phyloP scores from a whole-genome alignment of 2,113 vertebrate species.

The Podarcis cretensis region DNA sequence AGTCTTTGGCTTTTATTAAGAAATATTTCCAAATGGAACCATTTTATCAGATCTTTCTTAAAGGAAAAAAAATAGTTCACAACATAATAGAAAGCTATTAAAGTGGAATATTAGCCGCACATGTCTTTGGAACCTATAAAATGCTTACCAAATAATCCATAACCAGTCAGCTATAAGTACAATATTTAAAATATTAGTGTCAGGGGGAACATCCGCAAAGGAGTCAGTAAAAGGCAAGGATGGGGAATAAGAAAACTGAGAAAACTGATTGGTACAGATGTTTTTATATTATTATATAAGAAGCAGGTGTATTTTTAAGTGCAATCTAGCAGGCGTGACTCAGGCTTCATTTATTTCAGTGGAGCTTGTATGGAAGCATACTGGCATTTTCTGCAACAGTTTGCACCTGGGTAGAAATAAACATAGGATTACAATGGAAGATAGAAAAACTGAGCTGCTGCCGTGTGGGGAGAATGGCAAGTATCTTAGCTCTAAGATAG shows the following conservation, averaged over 20 bases:
- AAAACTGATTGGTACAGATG: neutral
- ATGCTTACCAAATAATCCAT: slow-evolving; percentile 22
- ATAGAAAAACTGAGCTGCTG: neutral
- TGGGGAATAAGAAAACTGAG: neutral
- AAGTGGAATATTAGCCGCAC: slow-evolving; percentile 18
- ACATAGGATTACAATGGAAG: neutral
- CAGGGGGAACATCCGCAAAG: slow-evolving; percentile 11
- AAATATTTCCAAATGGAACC: slow-evolving; percentile 15
- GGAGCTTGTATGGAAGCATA: neutral
- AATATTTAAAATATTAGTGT: slow-evolving; percentile 16
- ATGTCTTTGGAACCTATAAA: slow-evolving; percentile 19
- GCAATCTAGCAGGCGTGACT: neutral
- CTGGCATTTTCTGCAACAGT: neutral
- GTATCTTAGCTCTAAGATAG: neutral
- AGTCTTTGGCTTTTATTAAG: slow-evolving; percentile 3
- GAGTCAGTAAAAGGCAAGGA: slow-evolving; percentile 14
- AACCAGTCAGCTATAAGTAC: slow-evolving; percentile 11
- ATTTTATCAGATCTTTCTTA: neutral
- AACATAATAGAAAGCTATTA: slow-evolving; percentile 19
- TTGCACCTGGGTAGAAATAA: neutral
- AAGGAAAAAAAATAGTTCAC: neutral
- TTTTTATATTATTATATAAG: neutral
- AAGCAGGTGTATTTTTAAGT: neutral
- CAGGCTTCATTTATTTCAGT: neutral
- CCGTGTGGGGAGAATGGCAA: neutral